Conservation (phyloP, 2,797 vertebrate genomes). For the Phaenicophaeus curvirostris region DNA sequence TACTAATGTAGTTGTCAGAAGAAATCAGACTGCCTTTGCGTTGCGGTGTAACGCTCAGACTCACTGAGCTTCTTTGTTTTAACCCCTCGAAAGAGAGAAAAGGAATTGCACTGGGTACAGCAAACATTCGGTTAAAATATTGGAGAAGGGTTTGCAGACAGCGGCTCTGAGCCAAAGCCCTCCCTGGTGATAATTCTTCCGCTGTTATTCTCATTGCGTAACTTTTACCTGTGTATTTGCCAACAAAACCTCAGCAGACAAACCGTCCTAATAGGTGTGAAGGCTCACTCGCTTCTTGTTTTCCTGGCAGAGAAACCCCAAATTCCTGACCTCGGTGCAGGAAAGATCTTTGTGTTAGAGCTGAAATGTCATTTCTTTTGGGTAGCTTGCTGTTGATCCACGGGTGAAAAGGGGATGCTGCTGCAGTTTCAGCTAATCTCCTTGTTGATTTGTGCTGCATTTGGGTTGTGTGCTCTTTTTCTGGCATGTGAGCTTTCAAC, state of each 20-base stretch:
- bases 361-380: neutral
- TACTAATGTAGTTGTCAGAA: neutral
- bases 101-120: neutral
- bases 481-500: neutral
- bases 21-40: neutral
- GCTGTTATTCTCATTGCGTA: neutral
- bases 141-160: neutral
- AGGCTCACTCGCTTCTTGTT: neutral
- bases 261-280: neutral
- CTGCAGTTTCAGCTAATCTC: neutral
- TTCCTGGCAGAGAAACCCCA: neutral
- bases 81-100: neutral
- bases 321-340: neutral
- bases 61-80: neutral
- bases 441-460: neutral
- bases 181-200: neutral
- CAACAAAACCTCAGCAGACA: neutral
- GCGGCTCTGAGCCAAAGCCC: neutral
- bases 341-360: neutral
- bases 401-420: neutral
- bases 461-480: neutral
- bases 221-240: neutral
- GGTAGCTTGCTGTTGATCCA: neutral
- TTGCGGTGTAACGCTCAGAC: neutral
- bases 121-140: neutral